Conservation (phyloP, 2,797 vertebrate genomes). For the Pyrocephalus nanus region DNA sequence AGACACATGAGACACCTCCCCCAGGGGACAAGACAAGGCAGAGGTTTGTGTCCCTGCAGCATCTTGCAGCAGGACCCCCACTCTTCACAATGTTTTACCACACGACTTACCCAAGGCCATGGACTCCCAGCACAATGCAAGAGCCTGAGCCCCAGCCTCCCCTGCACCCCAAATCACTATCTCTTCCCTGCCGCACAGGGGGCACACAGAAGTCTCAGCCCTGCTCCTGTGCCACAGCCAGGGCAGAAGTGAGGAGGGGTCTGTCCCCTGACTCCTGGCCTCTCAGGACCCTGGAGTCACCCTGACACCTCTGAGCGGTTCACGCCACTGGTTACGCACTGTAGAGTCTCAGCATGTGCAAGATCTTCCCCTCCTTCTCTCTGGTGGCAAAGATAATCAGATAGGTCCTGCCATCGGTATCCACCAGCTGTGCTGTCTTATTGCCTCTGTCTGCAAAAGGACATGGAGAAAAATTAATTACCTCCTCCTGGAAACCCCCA, state of each 20-base stretch:
- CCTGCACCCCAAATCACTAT: not conserved
- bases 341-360: slow-evolving; percentile 52
- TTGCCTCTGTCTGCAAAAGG: slow-evolving; percentile 10
- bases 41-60: not conserved
- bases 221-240: fast-evolving
- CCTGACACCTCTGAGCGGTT: not conserved
- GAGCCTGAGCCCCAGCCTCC: not conserved
- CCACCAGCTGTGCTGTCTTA: not conserved
- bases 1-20: not conserved
- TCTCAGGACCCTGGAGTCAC: not conserved
- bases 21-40: not conserved
- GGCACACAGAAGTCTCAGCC: not conserved
- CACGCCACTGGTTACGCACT: not conserved
- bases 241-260: not conserved
- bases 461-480: not conserved
- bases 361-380: not conserved
- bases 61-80: not conserved
- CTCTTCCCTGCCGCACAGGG: not conserved
- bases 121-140: not conserved
- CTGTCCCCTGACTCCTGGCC: not conserved
- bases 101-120: not conserved
- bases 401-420: not conserved
- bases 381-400: slow-evolving; percentile 5
- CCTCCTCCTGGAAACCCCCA: not conserved
- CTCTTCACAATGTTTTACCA: not conserved